phyloP scores from a whole-genome alignment of 2,113 vertebrate species.

The Gnathonemus echidnorhynchus region DNA sequence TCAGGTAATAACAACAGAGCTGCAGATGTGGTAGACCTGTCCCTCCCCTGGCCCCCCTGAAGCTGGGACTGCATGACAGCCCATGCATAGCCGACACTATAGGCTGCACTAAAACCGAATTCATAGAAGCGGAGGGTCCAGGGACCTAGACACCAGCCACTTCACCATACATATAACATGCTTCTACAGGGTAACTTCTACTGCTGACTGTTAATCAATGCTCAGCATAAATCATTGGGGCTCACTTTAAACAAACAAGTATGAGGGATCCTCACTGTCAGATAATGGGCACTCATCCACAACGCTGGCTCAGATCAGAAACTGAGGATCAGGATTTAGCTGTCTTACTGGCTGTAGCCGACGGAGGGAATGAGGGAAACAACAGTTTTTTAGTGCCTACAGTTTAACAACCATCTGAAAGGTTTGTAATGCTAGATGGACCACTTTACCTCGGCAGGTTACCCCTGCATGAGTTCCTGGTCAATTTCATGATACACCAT shows the following conservation, averaged over 20 bases:
- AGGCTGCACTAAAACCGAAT: constrained; percentile 44
- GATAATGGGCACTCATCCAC: not conserved
- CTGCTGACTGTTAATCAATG: constrained; percentile 53
- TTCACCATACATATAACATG: constrained; percentile 32
- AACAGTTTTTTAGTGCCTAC: not conserved
- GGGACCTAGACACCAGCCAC: constrained; percentile 48
- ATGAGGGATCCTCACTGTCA: constrained; percentile 31
- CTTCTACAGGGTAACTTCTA: constrained; percentile 48
- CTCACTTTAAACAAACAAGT: constrained; percentile 55
- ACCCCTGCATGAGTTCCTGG: not conserved
- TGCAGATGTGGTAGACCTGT: not conserved
- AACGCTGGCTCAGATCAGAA: not conserved
- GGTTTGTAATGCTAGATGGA: not conserved
- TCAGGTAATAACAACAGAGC: not conserved
- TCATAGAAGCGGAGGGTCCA: constrained; percentile 23
- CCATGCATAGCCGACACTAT: constrained; percentile 28
- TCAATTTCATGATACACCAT: not conserved
- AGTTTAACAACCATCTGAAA: not conserved
- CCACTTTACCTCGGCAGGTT: not conserved
- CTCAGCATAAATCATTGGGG: constrained; percentile 44
- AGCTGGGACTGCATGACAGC: not conserved
- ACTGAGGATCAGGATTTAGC: not conserved
- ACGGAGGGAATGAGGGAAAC: not conserved
- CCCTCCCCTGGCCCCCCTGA: not conserved
- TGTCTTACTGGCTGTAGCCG: not conserved